Percentiles rank a stretch among this genome's conserved stretches.
These are phyloP conservation scores for Chymomyza fuscimana DNA, from an alignment of 2,888 invertebrate genomes.

Conservation along the genomic window DNA sequence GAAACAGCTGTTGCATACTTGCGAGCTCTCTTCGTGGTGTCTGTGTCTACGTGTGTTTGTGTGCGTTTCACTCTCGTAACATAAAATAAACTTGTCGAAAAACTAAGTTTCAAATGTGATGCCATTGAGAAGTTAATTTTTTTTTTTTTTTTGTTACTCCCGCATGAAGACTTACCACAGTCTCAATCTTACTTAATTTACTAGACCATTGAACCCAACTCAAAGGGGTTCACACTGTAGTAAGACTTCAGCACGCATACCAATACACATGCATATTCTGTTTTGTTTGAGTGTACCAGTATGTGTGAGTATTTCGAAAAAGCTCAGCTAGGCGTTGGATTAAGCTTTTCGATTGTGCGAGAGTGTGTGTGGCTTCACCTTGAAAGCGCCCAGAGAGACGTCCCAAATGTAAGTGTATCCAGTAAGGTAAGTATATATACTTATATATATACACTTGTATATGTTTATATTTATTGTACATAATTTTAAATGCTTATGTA, in stretches of 20 bases:
- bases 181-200: slow-evolving; percentile 10
- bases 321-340: slow-evolving; percentile 48
- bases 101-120: no score
- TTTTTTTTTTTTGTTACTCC: no score
- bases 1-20: slow-evolving; percentile 71
- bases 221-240: not conserved
- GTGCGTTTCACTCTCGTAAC: not conserved
- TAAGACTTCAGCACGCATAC: not conserved
- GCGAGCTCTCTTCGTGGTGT: not conserved
- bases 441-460: slow-evolving; percentile 13
- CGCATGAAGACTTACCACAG: no score
- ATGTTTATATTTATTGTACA: slow-evolving; percentile 11
- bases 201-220: slow-evolving; percentile 31
- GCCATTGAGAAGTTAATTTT: no score
- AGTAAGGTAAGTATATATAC: slow-evolving; percentile 21
- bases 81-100: not conserved
- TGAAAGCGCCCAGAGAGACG: slow-evolving; percentile 40
- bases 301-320: slow-evolving; percentile 51
- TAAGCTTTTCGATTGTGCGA: slow-evolving; percentile 19
- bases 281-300: not conserved
- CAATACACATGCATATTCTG: not conserved
- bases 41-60: not conserved
- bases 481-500: slow-evolving; percentile 1
- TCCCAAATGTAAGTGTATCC: not conserved
- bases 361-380: slow-evolving; percentile 55